Percentiles rank a stretch among this genome's conserved stretches.
Conservation (phyloP, 92 coral and sea anemone species). For the Bergia sp. region DNA sequence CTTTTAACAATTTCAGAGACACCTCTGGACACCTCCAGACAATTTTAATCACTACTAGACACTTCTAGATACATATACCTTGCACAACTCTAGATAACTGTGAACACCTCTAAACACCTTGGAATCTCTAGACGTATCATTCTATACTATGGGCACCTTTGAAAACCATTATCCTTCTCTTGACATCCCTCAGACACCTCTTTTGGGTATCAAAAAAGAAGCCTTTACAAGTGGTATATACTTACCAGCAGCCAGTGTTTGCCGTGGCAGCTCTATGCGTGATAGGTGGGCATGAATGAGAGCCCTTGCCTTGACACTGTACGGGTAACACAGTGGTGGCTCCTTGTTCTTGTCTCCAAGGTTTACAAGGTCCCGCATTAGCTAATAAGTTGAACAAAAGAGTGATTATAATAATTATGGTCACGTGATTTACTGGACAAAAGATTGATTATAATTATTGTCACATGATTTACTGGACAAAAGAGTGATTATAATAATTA, state of each 20-base stretch:
- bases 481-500: no score
- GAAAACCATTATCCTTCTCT: background rate
- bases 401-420: background rate
- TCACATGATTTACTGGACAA: no score
- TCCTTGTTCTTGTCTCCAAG: slow-evolving; percentile 96
- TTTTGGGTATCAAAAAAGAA: background rate
- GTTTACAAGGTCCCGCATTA: slow-evolving; percentile 91
- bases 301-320: slow-evolving; percentile 94
- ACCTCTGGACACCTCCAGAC: no score
- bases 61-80: no score
- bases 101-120: no score
- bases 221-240: background rate
- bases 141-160: no score
- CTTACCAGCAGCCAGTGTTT: slow-evolving; percentile 79
- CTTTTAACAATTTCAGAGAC: no score
- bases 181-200: background rate
- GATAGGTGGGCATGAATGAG: slow-evolving; percentile 90
- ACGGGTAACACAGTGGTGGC: slow-evolving; percentile 91
- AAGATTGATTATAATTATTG: no score
- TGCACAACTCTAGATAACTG: no score
- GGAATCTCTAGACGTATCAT: no score
- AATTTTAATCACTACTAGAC: no score
- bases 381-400: slow-evolving; percentile 45
- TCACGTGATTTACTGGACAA: background rate
- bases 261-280: slow-evolving; percentile 77